phyloP scores from a whole-genome alignment of 2,797 vertebrate genomes.

The Pangasius macronema region DNA sequence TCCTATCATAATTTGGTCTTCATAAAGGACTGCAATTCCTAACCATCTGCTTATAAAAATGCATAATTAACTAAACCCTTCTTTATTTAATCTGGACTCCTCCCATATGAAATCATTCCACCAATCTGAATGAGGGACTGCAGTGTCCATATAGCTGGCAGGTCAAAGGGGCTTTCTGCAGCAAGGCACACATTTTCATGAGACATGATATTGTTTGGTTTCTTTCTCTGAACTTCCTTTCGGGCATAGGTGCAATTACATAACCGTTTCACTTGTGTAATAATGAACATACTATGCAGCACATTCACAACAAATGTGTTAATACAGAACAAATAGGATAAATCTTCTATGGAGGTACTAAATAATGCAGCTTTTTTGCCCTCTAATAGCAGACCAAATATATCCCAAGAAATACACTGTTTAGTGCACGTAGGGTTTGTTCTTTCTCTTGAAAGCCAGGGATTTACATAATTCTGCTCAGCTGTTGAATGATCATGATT shows the following conservation, averaged over 20 bases:
- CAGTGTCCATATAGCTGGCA: slow-evolving; percentile 56
- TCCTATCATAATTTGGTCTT: slow-evolving; percentile 9
- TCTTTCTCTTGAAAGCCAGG: slow-evolving; percentile 37
- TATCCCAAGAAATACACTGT: slow-evolving; percentile 55
- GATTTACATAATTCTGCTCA: slow-evolving; percentile 25
- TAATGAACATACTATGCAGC: slow-evolving; percentile 45
- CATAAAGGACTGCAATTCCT: background rate
- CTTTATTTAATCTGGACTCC: slow-evolving; percentile 40
- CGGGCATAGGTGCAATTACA: slow-evolving; percentile 52
- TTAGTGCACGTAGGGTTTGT: slow-evolving; percentile 59
- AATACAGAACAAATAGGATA: slow-evolving; percentile 44
- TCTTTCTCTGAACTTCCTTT: slow-evolving; percentile 42
- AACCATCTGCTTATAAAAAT: slow-evolving; percentile 30
- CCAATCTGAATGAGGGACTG: slow-evolving; percentile 47
- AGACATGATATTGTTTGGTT: slow-evolving; percentile 48
- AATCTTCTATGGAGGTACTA: slow-evolving; percentile 55
- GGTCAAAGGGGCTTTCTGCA: slow-evolving; percentile 52
- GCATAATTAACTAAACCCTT: slow-evolving; percentile 40
- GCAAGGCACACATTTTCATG: slow-evolving; percentile 52
- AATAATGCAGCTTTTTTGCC: slow-evolving; percentile 58
- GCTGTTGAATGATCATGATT: slow-evolving; percentile 16
- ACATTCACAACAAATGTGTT: slow-evolving; percentile 54
- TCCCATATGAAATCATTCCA: slow-evolving; percentile 42
- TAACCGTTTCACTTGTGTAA: slow-evolving; percentile 65
- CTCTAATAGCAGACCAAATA: slow-evolving; percentile 58